phyloP scores from a whole-genome alignment of 1,140 invertebrate species.

The Sipha flava region DNA sequence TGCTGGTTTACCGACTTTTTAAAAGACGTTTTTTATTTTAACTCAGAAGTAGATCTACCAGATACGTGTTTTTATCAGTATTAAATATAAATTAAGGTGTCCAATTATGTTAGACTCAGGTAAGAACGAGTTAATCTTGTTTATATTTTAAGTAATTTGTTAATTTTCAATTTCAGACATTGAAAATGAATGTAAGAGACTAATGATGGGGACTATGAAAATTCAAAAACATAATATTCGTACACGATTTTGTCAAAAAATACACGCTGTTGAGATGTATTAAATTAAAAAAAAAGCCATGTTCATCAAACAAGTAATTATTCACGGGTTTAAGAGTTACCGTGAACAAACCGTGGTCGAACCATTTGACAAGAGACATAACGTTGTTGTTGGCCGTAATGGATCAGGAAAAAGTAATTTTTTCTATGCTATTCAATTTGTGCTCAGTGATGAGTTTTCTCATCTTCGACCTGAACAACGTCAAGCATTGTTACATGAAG shows the following conservation, averaged over 20 bases:
- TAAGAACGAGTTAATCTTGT: not conserved
- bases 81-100: not conserved
- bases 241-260: not conserved
- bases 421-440: conserved; percentile 99
- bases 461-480: conserved; percentile 91
- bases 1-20: conserved; percentile 19
- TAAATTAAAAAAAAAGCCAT: not conserved
- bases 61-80: not conserved
- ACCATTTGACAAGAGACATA: conserved; percentile 93
- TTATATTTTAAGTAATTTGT: not conserved
- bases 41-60: not conserved
- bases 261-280: not conserved
- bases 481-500: conserved; percentile 92
- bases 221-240: conserved; percentile 3
- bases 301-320: conserved; percentile 74
- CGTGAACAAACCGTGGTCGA: conserved; percentile 96
- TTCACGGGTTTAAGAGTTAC: conserved; percentile 99
- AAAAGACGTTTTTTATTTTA: not conserved
- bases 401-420: conserved; percentile 99
- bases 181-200: not conserved
- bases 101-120: not conserved
- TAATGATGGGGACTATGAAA: conserved; percentile 2
- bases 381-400: conserved; percentile 94
- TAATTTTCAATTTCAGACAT: conserved; percentile 7
- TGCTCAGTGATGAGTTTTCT: conserved; percentile 97